Percentiles rank a stretch among this genome's conserved stretches.
Conservation (phyloP, 2,888 invertebrate genomes). For the Limenitis camilla region DNA sequence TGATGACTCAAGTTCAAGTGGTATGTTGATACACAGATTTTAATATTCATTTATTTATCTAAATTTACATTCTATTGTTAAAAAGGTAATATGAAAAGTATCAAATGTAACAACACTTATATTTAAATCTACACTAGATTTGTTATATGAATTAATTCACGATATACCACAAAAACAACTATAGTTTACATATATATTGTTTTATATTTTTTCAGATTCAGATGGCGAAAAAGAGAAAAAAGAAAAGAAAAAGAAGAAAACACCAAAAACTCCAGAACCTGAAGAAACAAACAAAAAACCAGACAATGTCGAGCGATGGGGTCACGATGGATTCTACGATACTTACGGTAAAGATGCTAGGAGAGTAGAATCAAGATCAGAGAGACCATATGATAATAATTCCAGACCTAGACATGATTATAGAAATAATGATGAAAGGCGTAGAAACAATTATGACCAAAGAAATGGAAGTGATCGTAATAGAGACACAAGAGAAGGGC, state of each 20-base stretch:
- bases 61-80: neutral
- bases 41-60: neutral
- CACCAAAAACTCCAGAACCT: conserved; percentile 33
- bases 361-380: conserved; percentile 37
- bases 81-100: no score
- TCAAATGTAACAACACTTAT: neutral
- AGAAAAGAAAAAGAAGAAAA: conserved; percentile 46
- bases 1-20: conserved; percentile 55
- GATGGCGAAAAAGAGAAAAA: conserved; percentile 39
- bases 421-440: conserved; percentile 22
- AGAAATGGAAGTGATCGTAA: conserved; percentile 21
- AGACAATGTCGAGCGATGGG: conserved; percentile 50
- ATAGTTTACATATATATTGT: neutral
- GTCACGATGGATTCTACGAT: conserved; percentile 64
- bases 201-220: conserved; percentile 36
- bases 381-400: conserved; percentile 30
- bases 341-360: conserved; percentile 58
- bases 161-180: neutral
- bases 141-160: neutral
- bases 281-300: conserved; percentile 25
- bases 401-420: conserved; percentile 35
- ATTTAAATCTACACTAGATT: neutral
- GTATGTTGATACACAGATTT: conserved; percentile 31
- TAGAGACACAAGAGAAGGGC: conserved; percentile 14
- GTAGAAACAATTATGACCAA: conserved; percentile 20